Evolutionary conservation across 2,113 vertebrate species (phyloP).

Genomic region (Poicephalus gulielmi): DNA sequence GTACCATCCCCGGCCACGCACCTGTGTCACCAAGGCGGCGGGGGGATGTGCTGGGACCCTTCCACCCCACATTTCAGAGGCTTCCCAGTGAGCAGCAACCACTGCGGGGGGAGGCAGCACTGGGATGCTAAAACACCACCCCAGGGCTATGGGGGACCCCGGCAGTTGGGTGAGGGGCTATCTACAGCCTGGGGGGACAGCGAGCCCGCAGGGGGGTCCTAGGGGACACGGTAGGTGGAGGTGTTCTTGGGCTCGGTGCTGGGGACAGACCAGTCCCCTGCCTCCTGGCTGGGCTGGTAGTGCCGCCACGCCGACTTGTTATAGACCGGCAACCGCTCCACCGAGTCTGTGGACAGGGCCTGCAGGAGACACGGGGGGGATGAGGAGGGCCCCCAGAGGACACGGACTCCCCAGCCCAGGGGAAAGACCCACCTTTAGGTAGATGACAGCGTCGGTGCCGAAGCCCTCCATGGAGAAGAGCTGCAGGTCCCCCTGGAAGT

Average conservation of each 20-base stretch:
- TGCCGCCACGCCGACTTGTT: constrained; percentile 94
- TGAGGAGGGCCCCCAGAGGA: too few relatives aligned
- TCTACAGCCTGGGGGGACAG: background rate
- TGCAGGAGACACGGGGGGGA: constrained; percentile 11
- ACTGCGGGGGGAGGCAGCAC: background rate
- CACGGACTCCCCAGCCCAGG: accelerated
- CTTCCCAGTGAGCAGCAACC: background rate
- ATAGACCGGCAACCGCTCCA: constrained; percentile 92
- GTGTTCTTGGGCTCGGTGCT: constrained; percentile 91
- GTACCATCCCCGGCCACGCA: background rate
- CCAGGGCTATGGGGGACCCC: background rate
- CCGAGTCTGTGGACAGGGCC: constrained; percentile 93
- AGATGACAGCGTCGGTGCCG: constrained; percentile 92
- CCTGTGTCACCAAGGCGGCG: background rate
- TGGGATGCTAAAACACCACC: background rate
- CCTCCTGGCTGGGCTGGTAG: constrained; percentile 90
- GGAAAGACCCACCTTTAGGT: constrained; percentile 56
- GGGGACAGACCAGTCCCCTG: constrained; percentile 91
- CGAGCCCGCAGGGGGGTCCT: background rate
- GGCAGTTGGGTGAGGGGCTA: background rate
- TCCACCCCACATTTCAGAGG: background rate
- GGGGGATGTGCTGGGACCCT: background rate
- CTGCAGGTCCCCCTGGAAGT: constrained; percentile 96
- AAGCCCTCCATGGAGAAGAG: constrained; percentile 95
- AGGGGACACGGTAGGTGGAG: constrained; percentile 77